Conservation (phyloP, 2,113 vertebrate genomes). For the Irena cyanogastra region DNA sequence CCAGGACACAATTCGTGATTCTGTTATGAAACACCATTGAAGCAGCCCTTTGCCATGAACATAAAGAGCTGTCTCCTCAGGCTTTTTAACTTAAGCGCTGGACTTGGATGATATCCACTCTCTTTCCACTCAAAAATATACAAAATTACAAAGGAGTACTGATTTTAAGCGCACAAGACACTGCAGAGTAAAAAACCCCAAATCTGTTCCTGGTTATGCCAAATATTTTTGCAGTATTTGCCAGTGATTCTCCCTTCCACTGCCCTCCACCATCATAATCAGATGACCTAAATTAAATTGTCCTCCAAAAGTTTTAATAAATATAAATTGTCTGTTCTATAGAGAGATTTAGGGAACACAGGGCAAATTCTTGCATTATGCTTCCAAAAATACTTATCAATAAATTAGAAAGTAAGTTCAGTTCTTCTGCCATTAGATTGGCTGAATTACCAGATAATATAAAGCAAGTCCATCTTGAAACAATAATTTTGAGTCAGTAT, state of each 20-base stretch:
- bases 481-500: neutral
- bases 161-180: neutral
- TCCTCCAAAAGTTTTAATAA: neutral
- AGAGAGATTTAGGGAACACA: neutral
- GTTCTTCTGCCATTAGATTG: neutral
- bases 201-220: neutral
- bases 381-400: neutral
- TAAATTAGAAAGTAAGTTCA: neutral
- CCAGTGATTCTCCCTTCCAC: neutral
- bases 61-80: neutral
- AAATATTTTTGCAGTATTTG: neutral
- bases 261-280: neutral
- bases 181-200: neutral
- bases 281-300: neutral
- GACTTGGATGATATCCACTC: neutral
- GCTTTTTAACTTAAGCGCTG: neutral
- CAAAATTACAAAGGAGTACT: neutral
- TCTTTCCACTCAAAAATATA: neutral
- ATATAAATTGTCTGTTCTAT: neutral
- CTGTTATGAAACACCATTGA: neutral
- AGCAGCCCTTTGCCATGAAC: neutral
- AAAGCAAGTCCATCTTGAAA: neutral
- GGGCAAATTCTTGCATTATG: neutral
- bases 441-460: neutral
- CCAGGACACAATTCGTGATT: fast-evolving